Base-by-base conservation (phyloP, 2,797 vertebrate species). In the Notoglanidium macrostoma region DNA sequence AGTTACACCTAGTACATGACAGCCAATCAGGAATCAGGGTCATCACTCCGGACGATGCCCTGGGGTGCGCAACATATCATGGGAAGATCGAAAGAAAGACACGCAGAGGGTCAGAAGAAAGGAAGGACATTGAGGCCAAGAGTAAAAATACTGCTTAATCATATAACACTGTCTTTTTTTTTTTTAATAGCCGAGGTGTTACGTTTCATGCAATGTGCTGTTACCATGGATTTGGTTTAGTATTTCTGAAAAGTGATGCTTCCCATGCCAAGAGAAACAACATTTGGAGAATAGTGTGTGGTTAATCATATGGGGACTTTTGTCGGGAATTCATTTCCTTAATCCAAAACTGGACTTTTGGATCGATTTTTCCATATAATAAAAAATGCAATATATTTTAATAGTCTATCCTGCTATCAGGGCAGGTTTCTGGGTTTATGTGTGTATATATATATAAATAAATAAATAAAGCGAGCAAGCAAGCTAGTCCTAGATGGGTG, bases 11-110 rank as follows among this genome's bases (percentile, higher is more conserved):
- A n/a, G 32, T 21, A 85, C 35, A 3, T 90, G 88, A 80, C 92
- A 94, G 88, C 96, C 96, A 96, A 96, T 96, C 95, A 94, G 91
- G 88, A 89, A 92, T 93, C 89, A 91, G 87, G 92, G 92, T 70
- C 88, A 93, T 90, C 91, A 87, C 90, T 90, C 90, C 92, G 87
- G 90, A 87, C 77, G 89, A 90, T 81, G 80, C 94, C 94, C 93
- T 54, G 8, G 78, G 91, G 94, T 90, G 81, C 73, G 77, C 85
- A 83, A 59, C 46, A 90, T 87, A 91, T 91, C 87, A 90, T 90
- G 88, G 85, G 91, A 94, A 90, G 88, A 90, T 68, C 77, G 29
- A 59, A 63, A 55, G 32, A 61, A 35, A 83, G 44, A 85, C 21
- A 70, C 19, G 84, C 44, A 29, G 73, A 84, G 88, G 90, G 54